phyloP scores from a whole-genome alignment of 2,113 vertebrate species.

The Microcebus jonahi region DNA sequence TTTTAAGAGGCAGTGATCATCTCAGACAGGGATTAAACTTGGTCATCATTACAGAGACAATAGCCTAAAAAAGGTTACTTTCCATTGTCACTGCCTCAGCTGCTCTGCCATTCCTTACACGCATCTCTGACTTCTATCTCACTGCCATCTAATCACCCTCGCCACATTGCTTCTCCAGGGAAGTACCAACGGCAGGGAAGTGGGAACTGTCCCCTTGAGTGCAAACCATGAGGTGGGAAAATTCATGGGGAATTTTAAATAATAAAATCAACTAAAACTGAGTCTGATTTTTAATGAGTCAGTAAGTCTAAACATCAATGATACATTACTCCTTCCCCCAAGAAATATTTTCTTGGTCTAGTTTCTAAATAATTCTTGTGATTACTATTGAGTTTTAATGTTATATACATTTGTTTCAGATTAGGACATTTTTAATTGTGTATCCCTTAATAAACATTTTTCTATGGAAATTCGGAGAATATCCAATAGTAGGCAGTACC shows the following conservation, averaged over 20 bases:
- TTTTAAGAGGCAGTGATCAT: neutral
- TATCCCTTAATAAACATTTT: constrained; percentile 32
- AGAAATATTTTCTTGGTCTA: neutral
- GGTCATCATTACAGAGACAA: neutral
- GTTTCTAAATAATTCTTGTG: constrained; percentile 34
- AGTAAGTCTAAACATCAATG: neutral
- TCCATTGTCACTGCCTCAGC: neutral
- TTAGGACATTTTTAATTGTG: neutral
- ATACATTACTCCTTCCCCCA: neutral
- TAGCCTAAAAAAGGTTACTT: neutral
- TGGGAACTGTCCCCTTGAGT: neutral
- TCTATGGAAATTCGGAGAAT: constrained; percentile 37
- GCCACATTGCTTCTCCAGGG: neutral
- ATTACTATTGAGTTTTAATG: neutral
- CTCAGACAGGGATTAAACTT: neutral
- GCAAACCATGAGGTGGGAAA: neutral
- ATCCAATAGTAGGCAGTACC: neutral
- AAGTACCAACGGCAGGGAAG: neutral
- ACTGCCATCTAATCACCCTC: neutral
- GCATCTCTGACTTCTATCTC: neutral
- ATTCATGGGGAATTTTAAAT: neutral
- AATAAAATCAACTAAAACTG: neutral
- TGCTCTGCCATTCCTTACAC: neutral
- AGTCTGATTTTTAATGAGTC: neutral
- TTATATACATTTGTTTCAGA: neutral